phyloP scores from a whole-genome alignment of 2,888 invertebrate species.

The Ormyrus thymus region DNA sequence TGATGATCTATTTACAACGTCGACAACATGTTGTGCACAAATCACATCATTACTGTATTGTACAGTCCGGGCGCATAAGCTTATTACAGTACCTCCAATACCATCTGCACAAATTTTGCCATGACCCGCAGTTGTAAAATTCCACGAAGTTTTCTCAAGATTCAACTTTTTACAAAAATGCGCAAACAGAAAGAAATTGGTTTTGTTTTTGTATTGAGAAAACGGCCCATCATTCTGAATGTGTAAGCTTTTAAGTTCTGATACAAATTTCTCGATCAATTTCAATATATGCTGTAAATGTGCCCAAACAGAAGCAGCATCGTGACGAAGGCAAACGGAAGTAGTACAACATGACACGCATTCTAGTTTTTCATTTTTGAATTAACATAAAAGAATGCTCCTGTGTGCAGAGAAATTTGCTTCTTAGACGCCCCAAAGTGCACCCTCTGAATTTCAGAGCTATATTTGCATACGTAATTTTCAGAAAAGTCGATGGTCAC shows the following conservation, averaged over 20 bases:
- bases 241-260: constrained; percentile 38
- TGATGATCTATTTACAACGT: too few species aligned
- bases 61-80: neutral
- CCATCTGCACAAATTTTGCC: constrained; percentile 26
- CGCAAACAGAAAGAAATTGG: constrained; percentile 21
- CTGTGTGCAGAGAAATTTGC: constrained; percentile 34
- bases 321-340: constrained; percentile 48
- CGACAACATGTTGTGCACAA: neutral
- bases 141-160: neutral
- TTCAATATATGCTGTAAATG: constrained; percentile 11
- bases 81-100: neutral
- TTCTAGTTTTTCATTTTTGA: neutral
- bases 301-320: constrained; percentile 50
- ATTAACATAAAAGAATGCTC: constrained; percentile 45
- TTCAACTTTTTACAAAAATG: constrained; percentile 14
- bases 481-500: constrained; percentile 44
- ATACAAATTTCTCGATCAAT: constrained; percentile 2
- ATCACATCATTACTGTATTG: neutral
- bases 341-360: constrained; percentile 50
- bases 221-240: constrained; percentile 8
- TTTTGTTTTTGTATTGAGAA: constrained; percentile 43
- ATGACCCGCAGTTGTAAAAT: constrained; percentile 19
- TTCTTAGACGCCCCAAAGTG: constrained; percentile 43
- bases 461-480: constrained; percentile 45
- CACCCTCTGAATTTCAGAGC: constrained; percentile 36